Conservation (phyloP, 2,113 vertebrate species). For the Brachionichthys hirsutus region DNA sequence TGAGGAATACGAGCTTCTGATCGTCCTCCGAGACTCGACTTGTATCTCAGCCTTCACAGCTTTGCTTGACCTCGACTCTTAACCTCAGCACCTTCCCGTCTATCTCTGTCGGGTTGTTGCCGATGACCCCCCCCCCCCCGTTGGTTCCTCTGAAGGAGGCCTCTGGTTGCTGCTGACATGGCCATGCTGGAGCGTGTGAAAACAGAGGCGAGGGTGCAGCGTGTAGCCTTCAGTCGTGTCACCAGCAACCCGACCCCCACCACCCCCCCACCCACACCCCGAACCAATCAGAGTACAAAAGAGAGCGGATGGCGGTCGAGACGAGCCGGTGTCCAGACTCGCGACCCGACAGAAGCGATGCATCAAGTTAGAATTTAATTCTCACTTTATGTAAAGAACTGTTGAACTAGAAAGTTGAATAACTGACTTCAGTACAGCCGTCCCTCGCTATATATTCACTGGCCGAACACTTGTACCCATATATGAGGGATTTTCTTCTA, state of each 20-base stretch:
- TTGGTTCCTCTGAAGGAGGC: conserved; percentile 6
- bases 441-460: no score
- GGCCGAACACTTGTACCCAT: no score
- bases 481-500: no score
- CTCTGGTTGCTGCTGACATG: conserved; percentile 48
- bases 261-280: no score
- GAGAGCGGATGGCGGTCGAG: not conserved
- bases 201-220: conserved; percentile 50
- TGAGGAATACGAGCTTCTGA: conserved; percentile 1
- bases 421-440: no score
- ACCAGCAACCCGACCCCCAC: conserved; percentile 65
- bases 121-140: not conserved
- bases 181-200: conserved; percentile 59
- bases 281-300: conserved; percentile 65
- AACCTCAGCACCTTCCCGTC: conserved; percentile 3
- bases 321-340: not conserved
- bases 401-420: no score
- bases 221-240: conserved; percentile 38
- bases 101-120: not conserved
- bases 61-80: conserved; percentile 12
- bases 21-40: conserved; percentile 10
- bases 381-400: no score
- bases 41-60: conserved; percentile 11
- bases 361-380: not conserved
- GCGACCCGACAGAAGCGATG: conserved; percentile 1